Percentiles rank a stretch among this genome's conserved stretches.
phyloP scores from a whole-genome alignment of 2,113 vertebrate species.

The Phalacrocorax aristotelis region DNA sequence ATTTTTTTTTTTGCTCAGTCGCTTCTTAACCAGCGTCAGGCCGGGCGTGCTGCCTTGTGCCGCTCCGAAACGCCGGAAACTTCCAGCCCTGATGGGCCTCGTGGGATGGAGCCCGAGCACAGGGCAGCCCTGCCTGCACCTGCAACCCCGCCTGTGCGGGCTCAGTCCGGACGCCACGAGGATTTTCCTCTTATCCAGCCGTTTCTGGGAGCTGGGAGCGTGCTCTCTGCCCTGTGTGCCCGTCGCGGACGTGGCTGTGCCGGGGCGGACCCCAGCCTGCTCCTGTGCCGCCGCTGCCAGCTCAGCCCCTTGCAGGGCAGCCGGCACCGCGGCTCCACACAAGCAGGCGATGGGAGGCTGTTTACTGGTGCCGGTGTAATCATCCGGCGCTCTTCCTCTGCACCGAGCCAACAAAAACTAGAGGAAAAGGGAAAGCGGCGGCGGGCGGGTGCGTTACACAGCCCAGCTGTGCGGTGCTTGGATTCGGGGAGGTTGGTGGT shows the following conservation, averaged over 20 bases:
- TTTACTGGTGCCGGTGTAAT: neutral
- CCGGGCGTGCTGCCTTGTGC: neutral
- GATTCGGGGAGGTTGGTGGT: neutral
- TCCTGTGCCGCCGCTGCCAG: neutral
- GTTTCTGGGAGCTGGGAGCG: neutral
- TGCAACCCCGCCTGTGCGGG: neutral
- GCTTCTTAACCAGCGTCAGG: neutral
- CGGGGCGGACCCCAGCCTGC: neutral
- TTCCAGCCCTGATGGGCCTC: neutral
- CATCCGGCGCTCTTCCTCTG: neutral
- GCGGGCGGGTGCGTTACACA: accelerated
- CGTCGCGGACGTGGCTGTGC: too few species aligned
- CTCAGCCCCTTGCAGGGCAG: neutral
- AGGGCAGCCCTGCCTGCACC: neutral
- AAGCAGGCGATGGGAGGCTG: neutral
- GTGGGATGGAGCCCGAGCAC: neutral
- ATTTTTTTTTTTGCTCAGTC: neutral
- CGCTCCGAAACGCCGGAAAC: accelerated
- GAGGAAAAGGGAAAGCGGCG: neutral
- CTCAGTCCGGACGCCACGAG: too few species aligned
- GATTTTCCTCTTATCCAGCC: neutral
- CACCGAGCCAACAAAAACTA: neutral
- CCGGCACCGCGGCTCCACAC: neutral
- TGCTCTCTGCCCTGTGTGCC: neutral
- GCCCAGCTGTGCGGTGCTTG: neutral